Conservation (phyloP, 2,888 invertebrate species). For the Dryocosmus kuriphilus region DNA sequence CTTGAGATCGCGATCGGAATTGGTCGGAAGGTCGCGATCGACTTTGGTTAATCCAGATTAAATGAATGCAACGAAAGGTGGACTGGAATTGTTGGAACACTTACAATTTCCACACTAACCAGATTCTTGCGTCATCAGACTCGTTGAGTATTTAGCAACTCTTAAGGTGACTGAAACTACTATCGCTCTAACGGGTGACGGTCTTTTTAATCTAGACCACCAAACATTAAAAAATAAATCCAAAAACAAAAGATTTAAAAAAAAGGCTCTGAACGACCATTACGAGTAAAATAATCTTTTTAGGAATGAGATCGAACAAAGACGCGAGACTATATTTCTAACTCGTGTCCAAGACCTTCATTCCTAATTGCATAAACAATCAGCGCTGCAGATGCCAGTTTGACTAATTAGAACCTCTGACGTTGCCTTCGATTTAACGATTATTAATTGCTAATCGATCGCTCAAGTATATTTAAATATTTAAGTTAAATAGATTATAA, state of each 20-base stretch:
- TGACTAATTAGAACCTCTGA: conserved; percentile 63
- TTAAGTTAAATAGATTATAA: not conserved
- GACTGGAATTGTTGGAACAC: conserved; percentile 51
- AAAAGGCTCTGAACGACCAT: not conserved
- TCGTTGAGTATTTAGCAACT: conserved; percentile 50
- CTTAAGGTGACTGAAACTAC: conserved; percentile 2
- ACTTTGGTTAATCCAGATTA: conserved; percentile 16
- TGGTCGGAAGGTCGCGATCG: conserved; percentile 39
- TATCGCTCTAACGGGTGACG: conserved; percentile 41
- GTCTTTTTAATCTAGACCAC: not conserved
- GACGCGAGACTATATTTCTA: conserved; percentile 15
- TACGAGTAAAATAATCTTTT: conserved; percentile 9
- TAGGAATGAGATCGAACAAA: not conserved
- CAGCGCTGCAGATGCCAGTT: conserved; percentile 54
- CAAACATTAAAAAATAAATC: no score
- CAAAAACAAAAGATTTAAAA: not conserved
- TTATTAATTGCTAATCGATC: conserved; percentile 15
- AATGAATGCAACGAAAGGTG: conserved; percentile 29
- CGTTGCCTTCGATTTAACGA: conserved; percentile 8
- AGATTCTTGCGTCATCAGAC: conserved; percentile 61
- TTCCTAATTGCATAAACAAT: conserved; percentile 59
- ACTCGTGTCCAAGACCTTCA: conserved; percentile 53
- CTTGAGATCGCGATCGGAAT: conserved; percentile 38
- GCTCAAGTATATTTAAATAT: not conserved
- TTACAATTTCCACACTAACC: conserved; percentile 59